Conservation (phyloP, 2,888 invertebrate genomes). For the Azorinus chamasolen region DNA sequence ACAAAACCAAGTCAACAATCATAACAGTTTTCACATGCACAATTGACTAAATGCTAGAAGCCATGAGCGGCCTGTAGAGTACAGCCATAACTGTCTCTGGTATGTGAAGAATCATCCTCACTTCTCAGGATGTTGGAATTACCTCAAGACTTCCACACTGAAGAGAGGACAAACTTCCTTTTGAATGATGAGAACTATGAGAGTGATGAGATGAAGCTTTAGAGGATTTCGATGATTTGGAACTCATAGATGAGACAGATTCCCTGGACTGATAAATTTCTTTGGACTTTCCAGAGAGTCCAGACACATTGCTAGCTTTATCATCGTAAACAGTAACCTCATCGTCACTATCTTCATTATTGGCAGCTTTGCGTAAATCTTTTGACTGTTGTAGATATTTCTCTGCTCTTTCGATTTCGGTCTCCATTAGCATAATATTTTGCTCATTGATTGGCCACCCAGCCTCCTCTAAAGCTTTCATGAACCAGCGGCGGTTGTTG, state of each 20-base stretch:
- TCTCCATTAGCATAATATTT: conserved; percentile 80
- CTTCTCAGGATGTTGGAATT: conserved; percentile 39
- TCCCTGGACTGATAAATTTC: conserved; percentile 55
- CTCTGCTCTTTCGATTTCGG: conserved; percentile 81
- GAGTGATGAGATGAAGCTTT: conserved; percentile 11
- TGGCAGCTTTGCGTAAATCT: conserved; percentile 74
- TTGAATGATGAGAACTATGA: conserved; percentile 32
- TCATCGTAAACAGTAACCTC: conserved; percentile 72
- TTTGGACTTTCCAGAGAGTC: conserved; percentile 64
- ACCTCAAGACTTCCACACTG: conserved; percentile 46
- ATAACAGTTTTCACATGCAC: too few relatives aligned
- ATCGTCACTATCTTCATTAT: conserved; percentile 56
- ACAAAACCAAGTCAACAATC: too few relatives aligned
- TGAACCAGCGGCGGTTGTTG: conserved; percentile 74
- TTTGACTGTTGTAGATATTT: conserved; percentile 81
- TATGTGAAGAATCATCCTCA: too few relatives aligned
- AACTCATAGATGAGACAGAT: conserved; percentile 43
- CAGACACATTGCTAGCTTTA: conserved; percentile 69
- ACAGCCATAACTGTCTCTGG: too few relatives aligned
- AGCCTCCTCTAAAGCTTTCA: conserved; percentile 76
- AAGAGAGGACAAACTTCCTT: conserved; percentile 11
- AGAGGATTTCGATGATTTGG: conserved; percentile 24
- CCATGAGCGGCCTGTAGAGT: too few relatives aligned
- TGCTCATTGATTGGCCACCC: conserved; percentile 80
- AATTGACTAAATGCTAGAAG: too few relatives aligned